These are phyloP conservation scores for Timema podura DNA, from an alignment of 2,888 invertebrate species.

Conservation along the genomic window DNA sequence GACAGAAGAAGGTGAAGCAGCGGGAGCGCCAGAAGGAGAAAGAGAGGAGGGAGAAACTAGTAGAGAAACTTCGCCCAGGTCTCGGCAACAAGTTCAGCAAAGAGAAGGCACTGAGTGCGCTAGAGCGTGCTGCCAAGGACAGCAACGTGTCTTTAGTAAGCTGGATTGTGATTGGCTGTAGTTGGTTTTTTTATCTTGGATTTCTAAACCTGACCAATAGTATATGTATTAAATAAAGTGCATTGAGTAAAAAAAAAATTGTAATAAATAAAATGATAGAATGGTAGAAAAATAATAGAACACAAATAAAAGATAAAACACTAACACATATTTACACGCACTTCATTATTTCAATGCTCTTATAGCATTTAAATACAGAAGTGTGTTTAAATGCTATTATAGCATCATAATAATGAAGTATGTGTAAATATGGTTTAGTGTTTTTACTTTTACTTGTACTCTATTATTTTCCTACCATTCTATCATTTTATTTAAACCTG, in stretches of 20 bases:
- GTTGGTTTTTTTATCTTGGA: too few species aligned
- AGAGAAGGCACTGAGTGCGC: conserved; percentile 56
- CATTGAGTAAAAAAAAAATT: too few species aligned
- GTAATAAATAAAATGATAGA: too few species aligned
- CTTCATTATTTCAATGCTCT: too few species aligned
- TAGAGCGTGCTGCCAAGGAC: conserved; percentile 61
- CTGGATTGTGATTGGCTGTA: conserved; percentile 18
- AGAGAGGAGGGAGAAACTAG: conserved; percentile 49
- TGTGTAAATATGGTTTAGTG: neutral
- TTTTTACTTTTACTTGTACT: neutral
- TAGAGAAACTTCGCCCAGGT: conserved; percentile 49
- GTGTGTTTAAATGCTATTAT: too few species aligned
- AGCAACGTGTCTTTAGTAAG: conserved; percentile 57
- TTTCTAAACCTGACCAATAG: too few species aligned
- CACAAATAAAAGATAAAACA: too few species aligned
- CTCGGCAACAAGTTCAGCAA: conserved; percentile 53
- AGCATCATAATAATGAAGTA: neutral
- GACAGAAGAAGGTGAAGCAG: conserved; percentile 80
- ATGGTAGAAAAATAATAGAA: too few species aligned
- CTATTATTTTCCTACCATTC: neutral
- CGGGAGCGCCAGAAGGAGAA: conserved; percentile 49
- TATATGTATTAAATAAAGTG: too few species aligned
- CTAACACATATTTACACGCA: too few species aligned
- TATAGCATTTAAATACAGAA: too few species aligned
- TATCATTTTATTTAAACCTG: too few species aligned